These are phyloP conservation scores for Tringa solitaria DNA, from an alignment of 2,113 vertebrate species.

Conservation along the genomic window DNA sequence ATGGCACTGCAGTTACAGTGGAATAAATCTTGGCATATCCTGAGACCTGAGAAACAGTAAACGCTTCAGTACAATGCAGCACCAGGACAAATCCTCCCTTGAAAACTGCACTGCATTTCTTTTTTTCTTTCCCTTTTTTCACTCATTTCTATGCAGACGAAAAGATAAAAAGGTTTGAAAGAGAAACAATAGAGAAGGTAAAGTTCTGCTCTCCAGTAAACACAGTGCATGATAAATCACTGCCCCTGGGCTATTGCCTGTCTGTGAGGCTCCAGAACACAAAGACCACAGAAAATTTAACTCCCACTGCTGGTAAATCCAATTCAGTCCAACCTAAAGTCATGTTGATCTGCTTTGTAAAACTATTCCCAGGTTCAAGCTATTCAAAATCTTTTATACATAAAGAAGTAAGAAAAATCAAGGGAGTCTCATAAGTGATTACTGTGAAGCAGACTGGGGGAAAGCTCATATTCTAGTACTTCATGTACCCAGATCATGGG, in stretches of 20 bases:
- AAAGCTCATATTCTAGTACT: not conserved
- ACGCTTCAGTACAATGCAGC: not conserved
- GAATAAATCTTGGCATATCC: not conserved
- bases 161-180: not conserved
- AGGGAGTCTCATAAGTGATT: not conserved
- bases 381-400: not conserved
- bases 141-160: not conserved
- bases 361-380: conserved; percentile 1
- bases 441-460: not conserved
- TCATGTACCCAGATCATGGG: not conserved
- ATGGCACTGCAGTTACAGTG: not conserved
- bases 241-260: not conserved
- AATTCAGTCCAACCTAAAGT: not conserved
- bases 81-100: not conserved
- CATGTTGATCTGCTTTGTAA: not conserved
- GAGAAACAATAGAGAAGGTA: not conserved
- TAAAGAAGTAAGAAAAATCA: not conserved
- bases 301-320: conserved; percentile 1
- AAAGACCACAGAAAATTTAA: not conserved
- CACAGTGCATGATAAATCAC: not conserved
- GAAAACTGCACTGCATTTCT: not conserved
- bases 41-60: not conserved
- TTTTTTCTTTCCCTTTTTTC: not conserved
- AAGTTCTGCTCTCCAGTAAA: conserved; percentile 6
- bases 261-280: not conserved